Evolutionary conservation across 2,797 vertebrate genomes (phyloP).

Genomic region (Microctenopoma stevenorrisi): DNA sequence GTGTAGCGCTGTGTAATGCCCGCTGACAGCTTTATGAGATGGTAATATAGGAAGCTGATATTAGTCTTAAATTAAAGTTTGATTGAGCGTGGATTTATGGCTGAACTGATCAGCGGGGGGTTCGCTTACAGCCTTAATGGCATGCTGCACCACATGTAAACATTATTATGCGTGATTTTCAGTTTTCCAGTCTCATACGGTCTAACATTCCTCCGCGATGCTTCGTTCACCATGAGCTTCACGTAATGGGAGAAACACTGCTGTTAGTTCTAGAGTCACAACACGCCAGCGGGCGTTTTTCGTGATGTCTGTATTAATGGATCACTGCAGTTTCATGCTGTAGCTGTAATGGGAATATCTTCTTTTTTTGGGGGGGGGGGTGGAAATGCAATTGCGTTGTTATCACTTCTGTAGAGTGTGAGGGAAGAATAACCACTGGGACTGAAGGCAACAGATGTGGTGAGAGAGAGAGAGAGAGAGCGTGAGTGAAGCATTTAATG

Average conservation of each 20-base stretch:
- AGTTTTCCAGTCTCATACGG: neutral
- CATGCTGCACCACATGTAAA: neutral
- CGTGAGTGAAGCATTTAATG: slow-evolving; percentile 41
- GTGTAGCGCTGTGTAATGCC: slow-evolving; percentile 6
- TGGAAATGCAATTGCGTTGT: slow-evolving; percentile 35
- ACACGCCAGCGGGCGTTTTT: neutral
- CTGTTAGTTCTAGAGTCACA: neutral
- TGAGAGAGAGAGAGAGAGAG: slow-evolving; percentile 3
- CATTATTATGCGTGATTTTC: neutral
- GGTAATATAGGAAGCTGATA: slow-evolving; percentile 6
- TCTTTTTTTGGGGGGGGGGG: slow-evolving; percentile 17
- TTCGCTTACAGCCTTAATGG: slow-evolving; percentile 9
- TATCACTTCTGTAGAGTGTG: slow-evolving; percentile 25
- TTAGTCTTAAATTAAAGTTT: slow-evolving; percentile 3
- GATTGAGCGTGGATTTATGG: slow-evolving; percentile 19
- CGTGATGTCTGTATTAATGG: slow-evolving; percentile 4
- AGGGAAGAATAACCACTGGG: slow-evolving; percentile 11
- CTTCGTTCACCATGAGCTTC: neutral
- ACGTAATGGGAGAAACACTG: no score
- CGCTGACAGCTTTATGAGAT: slow-evolving; percentile 24
- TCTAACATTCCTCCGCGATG: neutral
- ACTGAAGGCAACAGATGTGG: slow-evolving; percentile 4
- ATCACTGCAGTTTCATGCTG: slow-evolving; percentile 18
- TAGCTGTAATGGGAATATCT: slow-evolving; percentile 24
- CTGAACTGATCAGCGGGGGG: neutral